phyloP scores from a whole-genome alignment of 2,113 vertebrate species.

The Felis chaus region DNA sequence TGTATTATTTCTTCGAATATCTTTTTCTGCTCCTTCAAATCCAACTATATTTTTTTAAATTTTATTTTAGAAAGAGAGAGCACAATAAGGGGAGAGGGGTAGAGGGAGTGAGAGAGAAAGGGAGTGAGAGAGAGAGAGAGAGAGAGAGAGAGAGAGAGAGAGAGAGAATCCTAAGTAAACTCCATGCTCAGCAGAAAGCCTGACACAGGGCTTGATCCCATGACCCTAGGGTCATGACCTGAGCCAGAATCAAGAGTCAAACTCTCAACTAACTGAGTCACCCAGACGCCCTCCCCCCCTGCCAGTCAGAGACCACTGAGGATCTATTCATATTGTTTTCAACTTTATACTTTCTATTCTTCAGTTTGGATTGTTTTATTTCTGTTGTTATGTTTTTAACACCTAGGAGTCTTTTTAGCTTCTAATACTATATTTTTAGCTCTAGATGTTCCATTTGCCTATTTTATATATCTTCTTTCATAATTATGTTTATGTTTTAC shows the following conservation, averaged over 20 bases:
- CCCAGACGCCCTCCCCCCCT: too few relatives aligned
- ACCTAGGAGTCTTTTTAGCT: neutral
- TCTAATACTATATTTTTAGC: neutral
- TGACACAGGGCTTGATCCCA: too few relatives aligned
- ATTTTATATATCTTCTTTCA: neutral
- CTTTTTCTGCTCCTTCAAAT: neutral
- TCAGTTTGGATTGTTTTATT: neutral
- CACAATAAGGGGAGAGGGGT: too few relatives aligned
- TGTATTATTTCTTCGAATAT: neutral
- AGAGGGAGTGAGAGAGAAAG: too few relatives aligned
- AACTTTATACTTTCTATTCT: neutral
- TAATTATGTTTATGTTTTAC: neutral
- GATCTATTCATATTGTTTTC: neutral
- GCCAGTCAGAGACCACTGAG: neutral
- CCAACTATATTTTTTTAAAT: neutral
- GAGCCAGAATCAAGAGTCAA: too few relatives aligned
- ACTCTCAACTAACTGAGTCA: too few relatives aligned
- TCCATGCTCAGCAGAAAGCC: too few relatives aligned
- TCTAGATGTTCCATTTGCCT: neutral
- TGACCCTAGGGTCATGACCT: too few relatives aligned
- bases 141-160: too few relatives aligned
- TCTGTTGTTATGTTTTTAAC: neutral
- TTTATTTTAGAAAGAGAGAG: too few relatives aligned
- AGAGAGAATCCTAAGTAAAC: too few relatives aligned
- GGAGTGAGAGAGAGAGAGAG: too few relatives aligned